phyloP scores from a whole-genome alignment of 2,797 vertebrate genomes.

The Mareca strepera region DNA sequence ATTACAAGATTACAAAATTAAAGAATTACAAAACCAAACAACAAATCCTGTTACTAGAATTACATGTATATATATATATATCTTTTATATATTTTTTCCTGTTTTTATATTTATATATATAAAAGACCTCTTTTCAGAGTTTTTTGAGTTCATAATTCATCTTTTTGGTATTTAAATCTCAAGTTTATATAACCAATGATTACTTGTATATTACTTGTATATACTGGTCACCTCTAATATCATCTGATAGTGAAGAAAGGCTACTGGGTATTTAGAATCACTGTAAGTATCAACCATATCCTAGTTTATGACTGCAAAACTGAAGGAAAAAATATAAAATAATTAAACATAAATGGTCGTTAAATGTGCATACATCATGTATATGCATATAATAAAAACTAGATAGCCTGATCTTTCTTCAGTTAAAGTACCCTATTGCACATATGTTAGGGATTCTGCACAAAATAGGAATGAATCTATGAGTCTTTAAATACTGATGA shows the following conservation, averaged over 20 bases:
- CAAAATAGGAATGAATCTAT: not conserved
- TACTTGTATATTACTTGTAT: not conserved
- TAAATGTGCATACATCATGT: not conserved
- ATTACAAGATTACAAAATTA: too few species aligned
- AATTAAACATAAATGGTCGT: not conserved
- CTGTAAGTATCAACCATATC: not conserved
- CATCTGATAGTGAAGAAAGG: not conserved
- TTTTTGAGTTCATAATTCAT: not conserved
- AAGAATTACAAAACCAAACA: not conserved
- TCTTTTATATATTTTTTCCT: too few species aligned
- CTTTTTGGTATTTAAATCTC: not conserved
- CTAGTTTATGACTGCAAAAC: not conserved
- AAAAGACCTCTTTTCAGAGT: not conserved
- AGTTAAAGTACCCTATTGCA: not conserved
- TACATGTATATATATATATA: not conserved
- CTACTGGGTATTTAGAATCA: not conserved
- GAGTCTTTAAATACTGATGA: not conserved
- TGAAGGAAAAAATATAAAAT: not conserved
- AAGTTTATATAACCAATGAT: not conserved
- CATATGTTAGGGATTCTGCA: not conserved
- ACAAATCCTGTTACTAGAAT: not conserved
- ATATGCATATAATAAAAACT: not conserved
- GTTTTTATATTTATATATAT: too few species aligned
- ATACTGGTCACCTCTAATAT: not conserved
- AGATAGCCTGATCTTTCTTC: not conserved